Evolutionary conservation across 2,797 vertebrate species (phyloP).

Genomic region (Platalea minor): DNA sequence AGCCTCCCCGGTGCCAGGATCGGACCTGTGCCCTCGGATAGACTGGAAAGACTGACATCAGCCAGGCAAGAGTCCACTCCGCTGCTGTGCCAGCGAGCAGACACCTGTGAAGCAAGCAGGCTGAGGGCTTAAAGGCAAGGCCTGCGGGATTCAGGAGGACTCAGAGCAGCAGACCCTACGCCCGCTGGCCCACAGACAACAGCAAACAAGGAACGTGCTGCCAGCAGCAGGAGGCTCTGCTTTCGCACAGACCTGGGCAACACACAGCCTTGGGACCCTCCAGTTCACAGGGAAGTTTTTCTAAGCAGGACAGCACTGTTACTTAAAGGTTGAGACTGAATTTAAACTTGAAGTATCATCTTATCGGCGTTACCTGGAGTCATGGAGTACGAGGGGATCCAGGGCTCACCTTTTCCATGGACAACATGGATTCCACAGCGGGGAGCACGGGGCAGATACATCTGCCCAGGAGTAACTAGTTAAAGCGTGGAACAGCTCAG

Average conservation of each 20-base stretch:
- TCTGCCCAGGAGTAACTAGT: not conserved
- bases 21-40: not conserved
- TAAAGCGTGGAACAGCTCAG: not conserved
- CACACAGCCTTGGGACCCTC: not conserved
- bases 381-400: not conserved
- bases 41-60: not conserved
- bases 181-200: not conserved
- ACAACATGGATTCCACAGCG: not conserved
- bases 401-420: not conserved
- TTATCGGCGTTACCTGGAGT: not conserved
- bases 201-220: not conserved
- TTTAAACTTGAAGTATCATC: not conserved
- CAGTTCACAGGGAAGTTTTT: not conserved
- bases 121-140: not conserved
- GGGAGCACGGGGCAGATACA: not conserved
- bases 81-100: not conserved
- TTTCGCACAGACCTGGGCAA: not conserved
- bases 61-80: rapidly evolving
- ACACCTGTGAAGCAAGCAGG: not conserved
- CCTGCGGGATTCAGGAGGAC: too few species aligned
- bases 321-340: not conserved
- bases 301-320: not conserved
- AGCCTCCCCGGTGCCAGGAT: not conserved
- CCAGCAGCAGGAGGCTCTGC: not conserved
- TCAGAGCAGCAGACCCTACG: rapidly evolving